Conservation (phyloP, 2,113 vertebrate genomes). For the Psammodynastes pulverulentus region DNA sequence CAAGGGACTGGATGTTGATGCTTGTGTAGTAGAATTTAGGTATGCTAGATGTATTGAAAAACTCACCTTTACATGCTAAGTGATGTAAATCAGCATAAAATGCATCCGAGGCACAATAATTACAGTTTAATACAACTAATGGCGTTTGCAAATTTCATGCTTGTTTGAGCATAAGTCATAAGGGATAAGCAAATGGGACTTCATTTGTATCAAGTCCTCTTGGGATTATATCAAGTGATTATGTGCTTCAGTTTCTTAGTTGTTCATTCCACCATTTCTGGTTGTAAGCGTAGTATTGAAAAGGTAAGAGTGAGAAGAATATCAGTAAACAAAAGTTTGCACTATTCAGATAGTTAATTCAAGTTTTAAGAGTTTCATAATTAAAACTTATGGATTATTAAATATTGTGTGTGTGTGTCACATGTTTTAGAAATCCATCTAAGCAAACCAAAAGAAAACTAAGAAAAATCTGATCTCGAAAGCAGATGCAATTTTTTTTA, state of each 20-base stretch:
- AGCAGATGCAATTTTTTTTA: slow-evolving; percentile 9
- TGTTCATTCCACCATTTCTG: not conserved
- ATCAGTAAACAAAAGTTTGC: slow-evolving; percentile 51
- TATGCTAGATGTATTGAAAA: slow-evolving; percentile 19
- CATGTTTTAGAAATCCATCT: slow-evolving; percentile 51
- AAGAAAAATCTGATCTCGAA: slow-evolving; percentile 42
- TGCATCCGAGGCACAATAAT: slow-evolving; percentile 42
- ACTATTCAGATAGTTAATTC: slow-evolving; percentile 49
- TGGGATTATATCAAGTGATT: slow-evolving; percentile 56
- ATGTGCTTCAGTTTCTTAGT: slow-evolving; percentile 47
- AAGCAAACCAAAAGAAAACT: slow-evolving; percentile 23
- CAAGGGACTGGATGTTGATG: slow-evolving; percentile 20
- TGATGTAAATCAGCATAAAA: slow-evolving; percentile 18
- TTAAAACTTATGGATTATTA: slow-evolving; percentile 37
- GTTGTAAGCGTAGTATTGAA: slow-evolving; percentile 35
- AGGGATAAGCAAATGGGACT: slow-evolving; percentile 60
- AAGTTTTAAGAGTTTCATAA: slow-evolving; percentile 57
- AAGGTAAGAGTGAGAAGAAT: slow-evolving; percentile 43
- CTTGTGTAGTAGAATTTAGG: slow-evolving; percentile 46
- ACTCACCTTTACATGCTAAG: slow-evolving; percentile 10
- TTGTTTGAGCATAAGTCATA: slow-evolving; percentile 60
- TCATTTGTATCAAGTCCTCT: slow-evolving; percentile 58
- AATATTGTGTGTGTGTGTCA: slow-evolving; percentile 54
- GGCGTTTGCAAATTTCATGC: slow-evolving; percentile 62
- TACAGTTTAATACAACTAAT: slow-evolving; percentile 57